Percentiles rank a stretch among this genome's conserved stretches.
phyloP scores from a whole-genome alignment of 2,113 vertebrate species.

The Aramus guarauna region DNA sequence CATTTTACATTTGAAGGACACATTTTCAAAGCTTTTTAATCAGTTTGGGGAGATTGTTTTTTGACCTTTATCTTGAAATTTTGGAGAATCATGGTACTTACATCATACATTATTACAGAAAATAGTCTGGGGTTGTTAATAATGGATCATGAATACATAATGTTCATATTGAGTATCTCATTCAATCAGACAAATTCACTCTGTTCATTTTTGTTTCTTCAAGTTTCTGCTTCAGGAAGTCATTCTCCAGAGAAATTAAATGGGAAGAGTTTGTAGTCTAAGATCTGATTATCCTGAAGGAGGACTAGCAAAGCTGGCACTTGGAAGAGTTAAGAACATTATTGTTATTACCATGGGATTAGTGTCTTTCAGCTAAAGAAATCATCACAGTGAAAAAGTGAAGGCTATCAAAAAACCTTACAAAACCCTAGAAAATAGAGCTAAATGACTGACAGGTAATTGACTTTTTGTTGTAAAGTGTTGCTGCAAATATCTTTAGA shows the following conservation, averaged over 20 bases:
- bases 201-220: background rate
- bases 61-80: background rate
- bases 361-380: background rate
- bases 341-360: background rate
- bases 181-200: background rate
- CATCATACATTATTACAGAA: background rate
- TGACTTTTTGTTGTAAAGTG: background rate
- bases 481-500: constrained; percentile 21
- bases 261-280: background rate
- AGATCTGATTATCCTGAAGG: background rate
- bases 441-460: constrained; percentile 6
- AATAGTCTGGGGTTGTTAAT: background rate
- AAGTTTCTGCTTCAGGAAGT: background rate
- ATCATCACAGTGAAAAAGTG: background rate
- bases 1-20: background rate
- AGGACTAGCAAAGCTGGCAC: background rate
- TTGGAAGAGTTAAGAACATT: background rate
- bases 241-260: background rate
- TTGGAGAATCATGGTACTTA: background rate
- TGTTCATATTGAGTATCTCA: background rate
- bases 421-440: background rate
- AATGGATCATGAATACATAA: background rate
- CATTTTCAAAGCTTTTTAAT: background rate
- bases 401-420: background rate
- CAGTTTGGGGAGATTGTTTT: background rate